Base-by-base conservation (phyloP, 1,140 invertebrate genomes). In the Drosophila grimshawi region DNA sequence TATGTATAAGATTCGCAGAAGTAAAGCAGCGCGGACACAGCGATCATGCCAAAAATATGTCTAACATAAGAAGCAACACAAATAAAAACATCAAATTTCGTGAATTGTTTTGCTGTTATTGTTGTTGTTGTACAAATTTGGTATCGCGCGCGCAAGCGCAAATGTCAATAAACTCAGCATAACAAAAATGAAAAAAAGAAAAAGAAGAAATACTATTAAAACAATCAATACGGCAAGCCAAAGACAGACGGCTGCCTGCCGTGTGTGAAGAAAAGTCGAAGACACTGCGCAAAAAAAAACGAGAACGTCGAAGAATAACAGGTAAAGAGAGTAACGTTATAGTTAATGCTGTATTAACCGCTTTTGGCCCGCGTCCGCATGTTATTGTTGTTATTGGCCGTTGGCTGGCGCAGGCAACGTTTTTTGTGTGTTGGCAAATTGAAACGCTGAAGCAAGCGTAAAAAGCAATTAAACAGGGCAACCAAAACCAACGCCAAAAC, bases 151-250 rank as follows among this genome's bases (percentile, higher is more conserved):
- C 66, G 76, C 78, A 77, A 74, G 46, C 72, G 67, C 72, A 64
- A 88, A 89, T 83, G 83, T 88, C 83, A 88, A 88, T 88, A 88
- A 88, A 88, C 83, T 80, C 85, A 55, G 55, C 76, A 66, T 67
- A 19, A 59, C 43, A 78, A 66, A 4, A 43, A n/a, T n/a, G 10
- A 43, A 43, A 4, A 46, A 72, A 76, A 29, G n/a, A 32, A 19
- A 10, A 5, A 52, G 10, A 2, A 5, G 45, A 46, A 61, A 49
- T 67, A 64, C 37, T 82, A 88, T 80, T 88, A 53, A 74, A 86
- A 76, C 77, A 80, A 89, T 89, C 79, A 88, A 89, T 80, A 77
- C 53, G 19, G 27, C 49, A 43, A 53, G 33, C 48, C 48, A 55
- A 29, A 68, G 48, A 62, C 60, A 51, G 19, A 35, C 5, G 5